Percentiles rank a stretch among this genome's conserved stretches.
Evolutionary conservation across 2,113 vertebrate species (phyloP).

Genomic region (Ceyx melanurus): DNA sequence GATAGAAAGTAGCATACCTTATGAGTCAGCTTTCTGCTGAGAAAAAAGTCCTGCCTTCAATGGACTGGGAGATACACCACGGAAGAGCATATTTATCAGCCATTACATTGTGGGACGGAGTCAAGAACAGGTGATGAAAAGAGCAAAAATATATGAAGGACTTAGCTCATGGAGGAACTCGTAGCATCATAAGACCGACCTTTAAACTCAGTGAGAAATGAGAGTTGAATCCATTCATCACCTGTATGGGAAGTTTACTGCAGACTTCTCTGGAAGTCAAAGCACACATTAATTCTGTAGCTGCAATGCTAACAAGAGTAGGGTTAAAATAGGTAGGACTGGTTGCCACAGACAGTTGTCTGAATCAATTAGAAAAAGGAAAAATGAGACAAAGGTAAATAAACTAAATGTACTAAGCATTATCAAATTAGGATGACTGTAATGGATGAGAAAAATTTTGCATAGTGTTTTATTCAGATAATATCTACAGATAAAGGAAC

Average conservation of each 20-base stretch:
- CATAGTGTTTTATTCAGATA: background rate
- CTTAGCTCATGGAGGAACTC: conserved; percentile 3
- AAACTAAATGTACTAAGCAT: background rate
- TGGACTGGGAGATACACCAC: background rate
- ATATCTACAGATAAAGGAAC: background rate
- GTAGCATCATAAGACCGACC: background rate
- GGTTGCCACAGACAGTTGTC: background rate
- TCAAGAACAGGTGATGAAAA: background rate
- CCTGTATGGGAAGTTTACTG: background rate
- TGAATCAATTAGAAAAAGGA: background rate
- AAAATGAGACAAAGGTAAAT: background rate
- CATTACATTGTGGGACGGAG: background rate
- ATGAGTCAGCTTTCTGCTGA: conserved; percentile 53
- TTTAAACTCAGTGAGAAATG: conserved; percentile 31
- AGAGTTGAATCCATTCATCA: background rate
- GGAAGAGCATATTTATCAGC: conserved; percentile 19
- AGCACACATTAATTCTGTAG: background rate
- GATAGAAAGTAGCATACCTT: conserved; percentile 50
- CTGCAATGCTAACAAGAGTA: background rate
- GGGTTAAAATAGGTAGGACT: background rate
- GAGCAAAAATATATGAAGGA: conserved; percentile 18
- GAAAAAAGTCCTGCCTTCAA: conserved; percentile 42
- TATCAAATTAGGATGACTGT: background rate
- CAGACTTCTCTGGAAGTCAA: background rate
- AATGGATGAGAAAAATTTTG: background rate